Base-by-base conservation (phyloP, 2,797 vertebrate species). In the Parotocinclus haroldoi region DNA sequence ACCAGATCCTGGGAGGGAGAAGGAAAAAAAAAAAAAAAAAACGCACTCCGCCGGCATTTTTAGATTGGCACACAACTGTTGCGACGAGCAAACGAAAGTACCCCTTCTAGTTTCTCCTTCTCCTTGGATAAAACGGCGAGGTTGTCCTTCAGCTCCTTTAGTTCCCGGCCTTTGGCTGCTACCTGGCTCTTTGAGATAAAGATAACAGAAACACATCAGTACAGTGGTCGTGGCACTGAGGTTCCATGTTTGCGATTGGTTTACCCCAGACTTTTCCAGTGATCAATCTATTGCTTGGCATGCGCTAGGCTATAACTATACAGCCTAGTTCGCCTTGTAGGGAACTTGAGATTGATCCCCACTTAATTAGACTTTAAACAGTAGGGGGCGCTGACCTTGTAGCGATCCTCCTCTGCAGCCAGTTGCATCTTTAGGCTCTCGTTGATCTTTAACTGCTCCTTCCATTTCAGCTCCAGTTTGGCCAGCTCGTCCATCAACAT, bases 401-500 rank as follows among this genome's bases (percentile, higher is more conserved):
- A 96, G 69, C 87, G 94, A 83, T 98, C 93, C 68, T 98, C 93
- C 83, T 92, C 91, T 49, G 90, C 85, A 65, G 90, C 89, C 74
- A 96, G 82, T 81, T 95, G 95, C 76, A 94, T 81, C 82, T 94
- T 95, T 73, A 97, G 78, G 75, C 79, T 78, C 55, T 94, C 93
- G 16, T 93, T 94, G 78, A 89, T 89, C 90, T 98, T 96, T 76
- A 95, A 72, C 79, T 97, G 96, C 77, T 98, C 95, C 77, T 95
- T 98, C 85, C 92, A 92, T 79, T 96, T 98, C 86, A 93, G 80
- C 80, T 96, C 94, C 90, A 95, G 87, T 86, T 95, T 95, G 63
- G 94, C 91, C 76, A 98, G 87, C 80, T 98, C 95, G 75, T 96
- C 95, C 46, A 93, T 93, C 77, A 95, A 94, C 86, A 92, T 89